A percentile compares a stretch with the other conserved stretches of the same genome.
These are phyloP conservation scores for Polymixis lichenea DNA, from an alignment of 2,888 invertebrate species.

Conservation along the genomic window DNA sequence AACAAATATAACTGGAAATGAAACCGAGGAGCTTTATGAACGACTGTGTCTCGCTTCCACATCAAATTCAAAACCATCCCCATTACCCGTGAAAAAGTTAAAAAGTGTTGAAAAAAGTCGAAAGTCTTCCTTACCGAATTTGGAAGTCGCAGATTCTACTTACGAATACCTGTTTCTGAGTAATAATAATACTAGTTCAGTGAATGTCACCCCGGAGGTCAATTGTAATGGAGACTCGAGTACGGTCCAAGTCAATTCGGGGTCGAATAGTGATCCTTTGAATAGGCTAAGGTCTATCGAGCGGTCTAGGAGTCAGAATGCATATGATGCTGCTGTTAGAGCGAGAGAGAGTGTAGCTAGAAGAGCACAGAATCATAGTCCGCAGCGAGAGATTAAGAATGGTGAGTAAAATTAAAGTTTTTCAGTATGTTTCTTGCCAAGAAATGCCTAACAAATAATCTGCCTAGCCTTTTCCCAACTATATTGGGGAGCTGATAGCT, in stretches of 20 bases:
- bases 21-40: conserved; percentile 79
- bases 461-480: too few species aligned
- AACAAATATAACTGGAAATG: conserved; percentile 12
- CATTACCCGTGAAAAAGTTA: conserved; percentile 75
- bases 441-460: too few species aligned
- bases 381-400: conserved; percentile 77
- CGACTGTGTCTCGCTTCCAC: conserved; percentile 85
- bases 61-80: conserved; percentile 74
- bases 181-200: conserved; percentile 69
- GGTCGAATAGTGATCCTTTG: conserved; percentile 44
- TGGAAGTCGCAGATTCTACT: conserved; percentile 79
- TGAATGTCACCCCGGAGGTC: conserved; percentile 51
- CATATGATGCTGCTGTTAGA: conserved; percentile 77
- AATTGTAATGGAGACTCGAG: conserved; percentile 61
- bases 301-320: conserved; percentile 83
- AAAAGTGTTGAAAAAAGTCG: conserved; percentile 77
- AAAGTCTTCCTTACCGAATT: conserved; percentile 84
- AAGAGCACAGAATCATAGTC: conserved; percentile 76
- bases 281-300: conserved; percentile 72
- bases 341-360: conserved; percentile 72
- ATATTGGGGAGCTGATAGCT: too few species aligned
- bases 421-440: too few species aligned
- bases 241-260: conserved; percentile 37
- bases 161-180: conserved; percentile 84
- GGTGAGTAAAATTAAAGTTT: conserved; percentile 72